Percentiles rank a stretch among this genome's conserved stretches.
Conservation (phyloP, 2,113 vertebrate species). For the Mesembrinibis cayennensis region DNA sequence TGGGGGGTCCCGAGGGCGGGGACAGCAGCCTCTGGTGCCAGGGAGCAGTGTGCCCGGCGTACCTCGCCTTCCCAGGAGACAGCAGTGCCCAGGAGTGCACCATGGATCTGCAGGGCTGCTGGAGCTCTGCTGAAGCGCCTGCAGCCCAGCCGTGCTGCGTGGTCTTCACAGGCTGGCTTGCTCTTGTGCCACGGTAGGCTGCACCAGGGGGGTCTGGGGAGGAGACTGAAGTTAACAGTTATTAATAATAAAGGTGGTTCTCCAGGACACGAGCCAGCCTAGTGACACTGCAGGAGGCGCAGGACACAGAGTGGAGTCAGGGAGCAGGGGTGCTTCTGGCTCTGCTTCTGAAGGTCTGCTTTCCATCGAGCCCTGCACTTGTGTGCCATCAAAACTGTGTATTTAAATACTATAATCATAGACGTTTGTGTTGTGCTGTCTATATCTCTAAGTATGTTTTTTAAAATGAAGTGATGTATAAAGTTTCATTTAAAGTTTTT, state of each 20-base stretch:
- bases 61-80: background rate
- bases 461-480: background rate
- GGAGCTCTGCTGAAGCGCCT: background rate
- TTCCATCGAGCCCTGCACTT: background rate
- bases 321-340: background rate
- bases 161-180: background rate
- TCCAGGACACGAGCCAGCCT: background rate
- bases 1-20: background rate
- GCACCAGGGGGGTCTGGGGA: background rate
- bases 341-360: background rate
- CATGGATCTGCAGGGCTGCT: background rate
- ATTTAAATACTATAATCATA: background rate
- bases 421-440: background rate
- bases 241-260: background rate
- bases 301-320: background rate
- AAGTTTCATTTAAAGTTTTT: background rate
- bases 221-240: background rate
- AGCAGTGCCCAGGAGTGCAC: background rate
- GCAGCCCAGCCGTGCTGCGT: background rate
- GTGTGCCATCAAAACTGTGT: background rate
- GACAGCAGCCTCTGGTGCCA: background rate
- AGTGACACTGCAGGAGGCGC: background rate
- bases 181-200: background rate
- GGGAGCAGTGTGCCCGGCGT: accelerated
- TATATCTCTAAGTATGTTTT: background rate